Conservation (phyloP, 2,113 vertebrate species). For the Nerophis lumbriciformis region DNA sequence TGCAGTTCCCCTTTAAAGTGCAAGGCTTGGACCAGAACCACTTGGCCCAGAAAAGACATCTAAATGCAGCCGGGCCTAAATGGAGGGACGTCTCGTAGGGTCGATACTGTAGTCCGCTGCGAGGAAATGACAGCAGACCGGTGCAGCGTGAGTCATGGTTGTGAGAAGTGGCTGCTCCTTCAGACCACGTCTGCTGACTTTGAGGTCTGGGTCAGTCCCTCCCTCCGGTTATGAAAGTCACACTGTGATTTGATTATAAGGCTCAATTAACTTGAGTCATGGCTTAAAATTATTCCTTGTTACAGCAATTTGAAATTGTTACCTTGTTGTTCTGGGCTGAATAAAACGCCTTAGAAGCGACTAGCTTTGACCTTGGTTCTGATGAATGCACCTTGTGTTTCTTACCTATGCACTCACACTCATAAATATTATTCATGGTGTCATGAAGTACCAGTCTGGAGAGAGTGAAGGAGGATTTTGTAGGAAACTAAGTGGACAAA, state of each 20-base stretch:
- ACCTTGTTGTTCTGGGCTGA: too few relatives aligned
- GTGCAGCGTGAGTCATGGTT: constrained; percentile 9
- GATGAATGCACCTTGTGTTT: too few relatives aligned
- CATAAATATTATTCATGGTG: too few relatives aligned
- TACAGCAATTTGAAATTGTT: too few relatives aligned
- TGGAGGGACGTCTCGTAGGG: constrained; percentile 24
- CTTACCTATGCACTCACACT: too few relatives aligned
- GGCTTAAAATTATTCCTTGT: too few relatives aligned
- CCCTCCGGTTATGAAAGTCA: background rate
- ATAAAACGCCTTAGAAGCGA: too few relatives aligned
- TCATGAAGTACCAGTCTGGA: too few relatives aligned
- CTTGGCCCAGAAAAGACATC: constrained; percentile 18
- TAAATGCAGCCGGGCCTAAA: constrained; percentile 14
- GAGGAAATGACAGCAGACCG: background rate
- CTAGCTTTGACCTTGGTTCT: too few relatives aligned
- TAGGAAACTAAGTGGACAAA: too few relatives aligned
- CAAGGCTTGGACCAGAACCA: constrained; percentile 23
- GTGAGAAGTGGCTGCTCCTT: background rate
- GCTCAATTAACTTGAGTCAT: background rate
- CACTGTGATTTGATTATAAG: background rate
- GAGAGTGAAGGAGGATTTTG: too few relatives aligned
- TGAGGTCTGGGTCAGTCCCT: background rate
- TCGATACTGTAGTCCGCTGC: background rate
- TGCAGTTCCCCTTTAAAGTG: background rate
- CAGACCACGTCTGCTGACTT: background rate